A percentile compares a stretch with the other conserved stretches of the same genome.
Evolutionary conservation across 2,888 invertebrate species (phyloP).

Genomic region (Rambutsinella grinnellia): DNA sequence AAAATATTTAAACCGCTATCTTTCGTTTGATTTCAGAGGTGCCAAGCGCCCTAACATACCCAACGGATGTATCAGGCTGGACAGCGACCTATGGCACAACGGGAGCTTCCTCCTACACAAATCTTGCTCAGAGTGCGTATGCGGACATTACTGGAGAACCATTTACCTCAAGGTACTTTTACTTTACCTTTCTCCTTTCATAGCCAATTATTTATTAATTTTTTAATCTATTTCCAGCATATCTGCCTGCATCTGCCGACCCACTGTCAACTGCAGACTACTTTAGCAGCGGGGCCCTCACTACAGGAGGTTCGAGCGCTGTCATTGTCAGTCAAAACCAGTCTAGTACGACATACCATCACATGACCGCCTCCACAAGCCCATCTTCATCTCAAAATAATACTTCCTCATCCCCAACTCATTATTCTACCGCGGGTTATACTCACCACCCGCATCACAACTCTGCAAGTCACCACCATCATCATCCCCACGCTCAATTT

Average conservation of each 20-base stretch:
- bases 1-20: no score
- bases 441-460: conserved; percentile 41
- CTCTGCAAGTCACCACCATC: conserved; percentile 42
- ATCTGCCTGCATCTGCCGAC: conserved; percentile 45
- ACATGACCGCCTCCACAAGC: conserved; percentile 60
- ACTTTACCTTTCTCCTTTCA: no score
- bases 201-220: neutral
- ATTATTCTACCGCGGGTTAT: conserved; percentile 26
- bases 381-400: conserved; percentile 40
- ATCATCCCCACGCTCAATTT: conserved; percentile 51
- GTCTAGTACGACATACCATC: conserved; percentile 60
- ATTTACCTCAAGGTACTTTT: conserved; percentile 35
- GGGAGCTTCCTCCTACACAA: conserved; percentile 53
- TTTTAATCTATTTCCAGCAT: conserved; percentile 23
- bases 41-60: conserved; percentile 59
- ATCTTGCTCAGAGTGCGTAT: conserved; percentile 60
- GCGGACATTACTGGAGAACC: conserved; percentile 59
- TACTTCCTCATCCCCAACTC: conserved; percentile 42
- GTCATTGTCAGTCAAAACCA: conserved; percentile 46
- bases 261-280: conserved; percentile 62
- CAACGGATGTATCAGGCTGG: conserved; percentile 60
- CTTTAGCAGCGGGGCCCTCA: conserved; percentile 41
- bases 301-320: conserved; percentile 42
- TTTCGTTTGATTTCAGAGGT: conserved; percentile 46
- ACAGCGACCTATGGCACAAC: conserved; percentile 51